Evolutionary conservation across 2,888 invertebrate genomes (phyloP).

Genomic region (Lochmaea capreae): DNA sequence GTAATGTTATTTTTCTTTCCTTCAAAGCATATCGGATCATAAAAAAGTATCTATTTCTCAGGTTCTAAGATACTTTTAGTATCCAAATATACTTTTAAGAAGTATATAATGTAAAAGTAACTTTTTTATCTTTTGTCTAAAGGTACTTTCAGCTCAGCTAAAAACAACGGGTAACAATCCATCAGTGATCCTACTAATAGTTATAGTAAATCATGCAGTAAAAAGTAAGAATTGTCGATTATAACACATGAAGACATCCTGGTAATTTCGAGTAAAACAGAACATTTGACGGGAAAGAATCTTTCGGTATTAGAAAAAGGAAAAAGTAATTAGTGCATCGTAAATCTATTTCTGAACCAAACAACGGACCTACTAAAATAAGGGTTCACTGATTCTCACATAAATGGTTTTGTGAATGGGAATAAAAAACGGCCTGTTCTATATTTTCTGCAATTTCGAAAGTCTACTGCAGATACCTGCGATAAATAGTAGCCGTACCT

Average conservation of each 20-base stretch:
- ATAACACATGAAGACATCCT: not conserved
- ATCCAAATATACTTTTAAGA: no score
- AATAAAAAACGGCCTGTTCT: constrained; percentile 53
- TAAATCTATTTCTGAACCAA: constrained; percentile 49
- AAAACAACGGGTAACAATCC: no score
- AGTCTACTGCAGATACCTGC: constrained; percentile 53
- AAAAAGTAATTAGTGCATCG: constrained; percentile 48
- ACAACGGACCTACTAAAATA: constrained; percentile 42
- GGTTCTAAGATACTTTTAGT: no score
- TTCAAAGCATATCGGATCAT: no score
- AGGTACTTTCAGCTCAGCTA: no score
- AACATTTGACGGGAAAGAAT: constrained; percentile 23
- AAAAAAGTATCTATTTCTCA: no score
- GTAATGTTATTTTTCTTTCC: no score
- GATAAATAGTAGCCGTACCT: constrained; percentile 51
- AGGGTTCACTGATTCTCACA: constrained; percentile 48
- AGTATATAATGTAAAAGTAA: no score
- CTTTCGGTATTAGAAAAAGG: constrained; percentile 32
- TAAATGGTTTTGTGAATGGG: constrained; percentile 47
- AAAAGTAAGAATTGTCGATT: not conserved
- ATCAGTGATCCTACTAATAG: no score
- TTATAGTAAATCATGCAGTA: no score
- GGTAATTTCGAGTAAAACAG: constrained; percentile 48
- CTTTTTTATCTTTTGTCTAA: no score
- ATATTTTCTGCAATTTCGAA: constrained; percentile 52